Percentiles rank a stretch among this genome's conserved stretches.
These are phyloP conservation scores for Phymastichus coffea DNA, from an alignment of 1,140 invertebrate genomes.

Conservation along the genomic window DNA sequence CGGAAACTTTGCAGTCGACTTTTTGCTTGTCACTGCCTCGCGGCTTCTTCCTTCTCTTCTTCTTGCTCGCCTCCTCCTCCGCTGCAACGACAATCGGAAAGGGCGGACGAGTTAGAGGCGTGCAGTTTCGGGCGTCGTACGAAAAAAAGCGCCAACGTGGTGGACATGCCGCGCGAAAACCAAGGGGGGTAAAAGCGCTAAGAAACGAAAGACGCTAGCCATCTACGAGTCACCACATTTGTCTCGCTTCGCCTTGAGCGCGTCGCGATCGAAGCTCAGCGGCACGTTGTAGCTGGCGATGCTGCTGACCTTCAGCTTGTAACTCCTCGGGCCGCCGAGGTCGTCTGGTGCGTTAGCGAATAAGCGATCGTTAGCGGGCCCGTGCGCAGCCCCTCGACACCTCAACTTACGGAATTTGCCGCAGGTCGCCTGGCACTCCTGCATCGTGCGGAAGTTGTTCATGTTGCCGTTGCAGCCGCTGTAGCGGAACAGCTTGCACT, in stretches of 20 bases:
- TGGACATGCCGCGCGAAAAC: too few relatives aligned
- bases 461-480: conserved; percentile 74
- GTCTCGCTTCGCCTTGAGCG: conserved; percentile 45
- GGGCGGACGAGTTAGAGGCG: too few relatives aligned
- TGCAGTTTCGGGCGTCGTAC: background rate
- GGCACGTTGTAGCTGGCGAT: conserved; percentile 53
- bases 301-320: conserved; percentile 50
- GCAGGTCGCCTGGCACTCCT: conserved; percentile 62
- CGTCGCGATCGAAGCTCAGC: conserved; percentile 40
- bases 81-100: background rate
- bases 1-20: conserved; percentile 61
- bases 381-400: too few relatives aligned
- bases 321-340: conserved; percentile 12
- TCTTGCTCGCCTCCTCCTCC: background rate
- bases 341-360: too few relatives aligned
- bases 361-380: too few relatives aligned
- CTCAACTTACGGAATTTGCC: conserved; percentile 44
- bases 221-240: conserved; percentile 51
- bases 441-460: conserved; percentile 69
- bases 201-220: too few relatives aligned
- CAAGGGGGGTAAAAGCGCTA: too few relatives aligned
- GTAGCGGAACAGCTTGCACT: conserved; percentile 73
- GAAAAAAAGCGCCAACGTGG: conserved; percentile 32
- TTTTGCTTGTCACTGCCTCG: conserved; percentile 24
- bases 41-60: conserved; percentile 11